These are phyloP conservation scores for Dicerorhinus sumatrensis DNA, from an alignment of 2,113 vertebrate genomes.

Conservation along the genomic window DNA sequence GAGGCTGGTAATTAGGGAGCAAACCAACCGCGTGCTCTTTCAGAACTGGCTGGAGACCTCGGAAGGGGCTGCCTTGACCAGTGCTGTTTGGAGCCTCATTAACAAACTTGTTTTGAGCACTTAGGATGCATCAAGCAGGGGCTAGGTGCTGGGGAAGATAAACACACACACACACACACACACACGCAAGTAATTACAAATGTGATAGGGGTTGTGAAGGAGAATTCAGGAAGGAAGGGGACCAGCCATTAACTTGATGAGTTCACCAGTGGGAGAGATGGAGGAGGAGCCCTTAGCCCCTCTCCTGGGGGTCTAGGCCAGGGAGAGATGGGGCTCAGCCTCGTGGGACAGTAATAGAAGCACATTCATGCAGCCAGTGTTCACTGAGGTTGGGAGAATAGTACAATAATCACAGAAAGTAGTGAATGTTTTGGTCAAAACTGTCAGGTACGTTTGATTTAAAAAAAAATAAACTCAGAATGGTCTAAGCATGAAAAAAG, in stretches of 20 bases:
- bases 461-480: neutral
- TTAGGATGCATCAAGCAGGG: neutral
- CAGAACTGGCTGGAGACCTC: neutral
- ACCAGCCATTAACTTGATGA: neutral
- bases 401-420: neutral
- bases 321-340: neutral
- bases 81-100: neutral
- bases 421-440: neutral
- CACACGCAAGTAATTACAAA: neutral
- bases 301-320: neutral
- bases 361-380: neutral
- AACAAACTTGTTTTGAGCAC: neutral
- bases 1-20: slow-evolving; percentile 81
- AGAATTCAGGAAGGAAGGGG: neutral
- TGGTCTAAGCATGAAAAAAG: neutral
- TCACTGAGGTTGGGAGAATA: neutral
- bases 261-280: neutral
- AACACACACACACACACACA: no score
- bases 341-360: neutral
- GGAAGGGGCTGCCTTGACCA: neutral
- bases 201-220: neutral
- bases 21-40: slow-evolving; percentile 70
- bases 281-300: neutral
- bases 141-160: neutral
- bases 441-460: neutral